phyloP scores from a whole-genome alignment of 2,888 invertebrate species.

The Cephus pulcher region DNA sequence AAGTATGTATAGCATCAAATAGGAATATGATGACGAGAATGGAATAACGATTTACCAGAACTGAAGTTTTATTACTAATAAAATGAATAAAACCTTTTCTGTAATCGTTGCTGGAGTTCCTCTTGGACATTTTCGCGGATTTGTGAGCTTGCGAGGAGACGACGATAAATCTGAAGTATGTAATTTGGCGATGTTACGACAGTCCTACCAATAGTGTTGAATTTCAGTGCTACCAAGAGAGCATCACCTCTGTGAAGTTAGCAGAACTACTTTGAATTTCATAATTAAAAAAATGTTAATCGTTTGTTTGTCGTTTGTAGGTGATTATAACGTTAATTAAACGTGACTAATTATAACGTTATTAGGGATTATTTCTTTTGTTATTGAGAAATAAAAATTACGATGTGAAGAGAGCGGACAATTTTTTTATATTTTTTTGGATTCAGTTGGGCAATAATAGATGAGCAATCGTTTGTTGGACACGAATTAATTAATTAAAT shows the following conservation, averaged over 20 bases:
- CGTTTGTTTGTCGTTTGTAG: too few species aligned
- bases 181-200: background rate
- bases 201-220: background rate
- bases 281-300: too few species aligned
- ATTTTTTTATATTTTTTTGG: too few species aligned
- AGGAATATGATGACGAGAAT: background rate
- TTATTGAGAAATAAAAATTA: too few species aligned
- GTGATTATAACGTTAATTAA: too few species aligned
- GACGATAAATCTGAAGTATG: background rate
- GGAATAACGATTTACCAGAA: constrained; percentile 27
- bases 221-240: background rate
- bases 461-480: too few species aligned
- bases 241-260: background rate
- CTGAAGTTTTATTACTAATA: constrained; percentile 32
- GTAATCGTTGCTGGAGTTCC: constrained; percentile 52
- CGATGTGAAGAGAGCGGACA: too few species aligned
- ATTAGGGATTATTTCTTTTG: too few species aligned
- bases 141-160: background rate
- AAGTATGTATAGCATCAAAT: background rate
- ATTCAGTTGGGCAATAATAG: too few species aligned
- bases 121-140: constrained; percentile 48
- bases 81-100: constrained; percentile 62
- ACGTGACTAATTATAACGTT: too few species aligned
- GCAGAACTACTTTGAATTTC: too few species aligned
- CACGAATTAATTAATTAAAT: too few species aligned